These are phyloP conservation scores for Labroides dimidiatus DNA, from an alignment of 2,797 vertebrate genomes.

Conservation along the genomic window DNA sequence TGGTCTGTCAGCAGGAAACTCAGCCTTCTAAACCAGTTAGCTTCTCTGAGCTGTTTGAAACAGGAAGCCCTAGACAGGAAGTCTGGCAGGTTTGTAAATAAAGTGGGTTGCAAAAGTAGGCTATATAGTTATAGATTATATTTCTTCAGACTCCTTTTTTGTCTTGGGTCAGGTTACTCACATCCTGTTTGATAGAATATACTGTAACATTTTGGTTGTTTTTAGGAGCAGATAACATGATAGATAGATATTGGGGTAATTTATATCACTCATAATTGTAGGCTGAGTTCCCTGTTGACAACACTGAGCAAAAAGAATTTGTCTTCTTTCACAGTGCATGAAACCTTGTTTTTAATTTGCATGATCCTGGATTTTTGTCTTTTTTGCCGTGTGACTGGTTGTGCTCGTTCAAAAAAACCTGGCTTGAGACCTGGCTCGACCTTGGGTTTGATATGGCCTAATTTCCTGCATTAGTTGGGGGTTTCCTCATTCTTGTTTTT, in stretches of 20 bases:
- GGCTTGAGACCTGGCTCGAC: slow-evolving; percentile 22
- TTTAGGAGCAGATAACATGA: not conserved
- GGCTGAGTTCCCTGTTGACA: slow-evolving; percentile 82
- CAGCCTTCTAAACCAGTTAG: slow-evolving; percentile 64
- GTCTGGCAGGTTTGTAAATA: slow-evolving; percentile 71
- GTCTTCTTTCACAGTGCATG: slow-evolving; percentile 57
- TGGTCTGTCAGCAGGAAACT: slow-evolving; percentile 84
- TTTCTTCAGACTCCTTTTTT: slow-evolving; percentile 15
- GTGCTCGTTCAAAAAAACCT: slow-evolving; percentile 43
- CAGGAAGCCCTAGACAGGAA: slow-evolving; percentile 77
- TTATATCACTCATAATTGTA: slow-evolving; percentile 41
- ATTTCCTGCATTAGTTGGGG: slow-evolving; percentile 45
- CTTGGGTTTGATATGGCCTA: slow-evolving; percentile 38
- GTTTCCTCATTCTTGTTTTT: slow-evolving; percentile 29
- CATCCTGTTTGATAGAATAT: not conserved
- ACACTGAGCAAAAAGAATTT: slow-evolving; percentile 37
- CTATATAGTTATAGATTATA: slow-evolving; percentile 13
- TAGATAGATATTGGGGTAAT: too few relatives aligned
- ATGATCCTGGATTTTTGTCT: slow-evolving; percentile 37
- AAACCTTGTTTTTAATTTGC: slow-evolving; percentile 38
- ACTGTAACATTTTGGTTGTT: not conserved
- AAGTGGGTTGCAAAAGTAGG: slow-evolving; percentile 50
- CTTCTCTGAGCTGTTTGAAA: slow-evolving; percentile 64
- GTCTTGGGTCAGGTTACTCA: slow-evolving; percentile 10
- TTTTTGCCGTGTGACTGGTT: slow-evolving; percentile 36